Base-by-base conservation (phyloP, 2,797 vertebrate species). In the Leptoclinus maculatus region DNA sequence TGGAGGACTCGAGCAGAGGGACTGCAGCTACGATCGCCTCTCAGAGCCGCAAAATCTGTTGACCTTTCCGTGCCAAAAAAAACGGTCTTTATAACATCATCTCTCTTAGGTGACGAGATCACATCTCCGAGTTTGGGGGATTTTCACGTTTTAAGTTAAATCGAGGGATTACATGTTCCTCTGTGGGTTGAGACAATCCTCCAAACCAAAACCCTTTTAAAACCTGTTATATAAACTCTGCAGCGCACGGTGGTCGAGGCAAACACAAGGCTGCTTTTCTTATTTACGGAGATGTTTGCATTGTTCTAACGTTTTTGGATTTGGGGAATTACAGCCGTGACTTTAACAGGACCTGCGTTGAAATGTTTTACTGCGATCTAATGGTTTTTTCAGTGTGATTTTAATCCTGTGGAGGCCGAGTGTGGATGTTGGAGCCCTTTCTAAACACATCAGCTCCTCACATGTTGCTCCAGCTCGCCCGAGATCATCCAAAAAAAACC, bases 401-500 rank as follows among this genome's bases (percentile, higher is more conserved):
- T 76, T 78, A 76, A 85, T 71, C 76, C 57, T 47, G 67, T 0
- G 7, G 60, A 60, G 39, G 27, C 60, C 4, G 6, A 72, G 16
- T 80, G 84, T 79, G 67, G 76, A 81, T 64, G 82, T 84, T 81
- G 87, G 82, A 78, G n/a, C 1, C 0, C 16, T 69, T 83, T 87
- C 62, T 34, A 16, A 77, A 83, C 66, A 67, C 74, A 64, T 63
- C 66, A 51, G 0, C 76, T 60, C 77, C 77, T 85, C 76, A 69
- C 73, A 69, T 76, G 71, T 83, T 19, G 25, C 83, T 89, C 66
- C 76, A 71, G 66, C 65, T 1, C 43, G 7, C 53, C 53, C 12
- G 14, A 72, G 69, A 47, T 76, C 70, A 36, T 78, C 76, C 64
- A 83, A 14, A 32, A 79, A 83, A 47, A 47, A n/a, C n/a, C n/a